These are phyloP conservation scores for Lottia scabra DNA, from an alignment of 2,888 invertebrate species.

Conservation along the genomic window DNA sequence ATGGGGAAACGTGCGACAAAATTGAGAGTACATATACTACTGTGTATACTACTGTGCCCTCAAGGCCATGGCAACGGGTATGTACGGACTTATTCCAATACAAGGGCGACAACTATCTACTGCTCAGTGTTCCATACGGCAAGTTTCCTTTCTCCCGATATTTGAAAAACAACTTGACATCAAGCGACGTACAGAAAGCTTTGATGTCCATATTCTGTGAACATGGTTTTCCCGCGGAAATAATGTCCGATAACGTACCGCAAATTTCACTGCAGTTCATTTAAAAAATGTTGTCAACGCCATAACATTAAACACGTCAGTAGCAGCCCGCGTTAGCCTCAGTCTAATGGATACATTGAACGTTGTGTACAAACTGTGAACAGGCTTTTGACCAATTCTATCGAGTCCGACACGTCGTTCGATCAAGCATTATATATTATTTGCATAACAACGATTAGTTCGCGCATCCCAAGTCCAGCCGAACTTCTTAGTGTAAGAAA, in stretches of 20 bases:
- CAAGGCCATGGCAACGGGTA: neutral
- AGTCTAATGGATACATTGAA: neutral
- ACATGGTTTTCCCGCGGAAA: neutral
- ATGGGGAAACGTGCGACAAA: no score
- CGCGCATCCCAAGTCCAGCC: neutral
- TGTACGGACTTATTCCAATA: neutral
- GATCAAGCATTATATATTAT: neutral
- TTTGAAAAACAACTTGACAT: neutral
- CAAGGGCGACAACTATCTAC: neutral
- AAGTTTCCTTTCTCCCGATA: neutral
- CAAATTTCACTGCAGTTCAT: neutral
- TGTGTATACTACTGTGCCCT: no score
- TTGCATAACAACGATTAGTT: neutral
- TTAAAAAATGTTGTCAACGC: neutral
- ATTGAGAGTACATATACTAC: no score
- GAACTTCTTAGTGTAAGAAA: neutral
- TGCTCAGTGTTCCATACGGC: neutral
- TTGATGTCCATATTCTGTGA: neutral
- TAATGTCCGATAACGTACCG: neutral
- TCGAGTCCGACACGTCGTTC: neutral
- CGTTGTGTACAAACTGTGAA: neutral
- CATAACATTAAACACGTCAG: neutral
- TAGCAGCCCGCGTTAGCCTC: neutral
- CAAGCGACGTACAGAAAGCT: neutral
- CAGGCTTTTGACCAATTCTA: neutral